A percentile compares a stretch with the other conserved stretches of the same genome.
phyloP scores from a whole-genome alignment of 2,113 vertebrate species.

The Nestor notabilis region DNA sequence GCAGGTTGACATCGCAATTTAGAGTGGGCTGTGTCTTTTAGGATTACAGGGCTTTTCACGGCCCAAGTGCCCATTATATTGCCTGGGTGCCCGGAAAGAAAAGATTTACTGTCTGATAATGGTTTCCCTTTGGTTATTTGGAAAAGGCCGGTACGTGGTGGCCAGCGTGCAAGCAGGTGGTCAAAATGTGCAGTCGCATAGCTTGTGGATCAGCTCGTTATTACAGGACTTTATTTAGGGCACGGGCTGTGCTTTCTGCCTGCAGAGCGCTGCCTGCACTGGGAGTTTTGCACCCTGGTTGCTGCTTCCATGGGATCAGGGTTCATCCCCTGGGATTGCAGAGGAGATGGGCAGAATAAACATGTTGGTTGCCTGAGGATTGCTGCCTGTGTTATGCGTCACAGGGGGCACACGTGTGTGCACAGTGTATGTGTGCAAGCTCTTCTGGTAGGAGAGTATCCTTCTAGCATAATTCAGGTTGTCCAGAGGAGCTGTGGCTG shows the following conservation, averaged over 20 bases:
- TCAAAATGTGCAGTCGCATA: accelerated
- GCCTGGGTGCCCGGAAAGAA: constrained; percentile 16
- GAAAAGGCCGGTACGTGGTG: accelerated
- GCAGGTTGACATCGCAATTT: background rate
- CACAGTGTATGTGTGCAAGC: accelerated
- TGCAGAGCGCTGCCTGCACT: accelerated
- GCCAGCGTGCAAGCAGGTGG: accelerated
- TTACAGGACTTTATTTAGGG: background rate
- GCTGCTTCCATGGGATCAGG: background rate
- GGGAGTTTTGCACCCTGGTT: background rate
- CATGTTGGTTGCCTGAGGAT: accelerated
- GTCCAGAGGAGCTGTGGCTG: background rate
- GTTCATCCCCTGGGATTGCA: background rate
- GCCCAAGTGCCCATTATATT: background rate
- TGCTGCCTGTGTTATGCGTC: accelerated
- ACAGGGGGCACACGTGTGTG: accelerated
- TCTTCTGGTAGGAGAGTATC: background rate
- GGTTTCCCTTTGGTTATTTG: background rate
- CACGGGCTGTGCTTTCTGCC: background rate
- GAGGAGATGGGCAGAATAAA: background rate
- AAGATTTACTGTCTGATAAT: background rate
- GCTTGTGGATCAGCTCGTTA: background rate
- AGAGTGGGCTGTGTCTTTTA: background rate
- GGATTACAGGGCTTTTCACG: constrained; percentile 12
- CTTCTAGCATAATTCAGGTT: background rate